phyloP scores from a whole-genome alignment of 2,888 invertebrate genomes.

The Nineta flava region DNA sequence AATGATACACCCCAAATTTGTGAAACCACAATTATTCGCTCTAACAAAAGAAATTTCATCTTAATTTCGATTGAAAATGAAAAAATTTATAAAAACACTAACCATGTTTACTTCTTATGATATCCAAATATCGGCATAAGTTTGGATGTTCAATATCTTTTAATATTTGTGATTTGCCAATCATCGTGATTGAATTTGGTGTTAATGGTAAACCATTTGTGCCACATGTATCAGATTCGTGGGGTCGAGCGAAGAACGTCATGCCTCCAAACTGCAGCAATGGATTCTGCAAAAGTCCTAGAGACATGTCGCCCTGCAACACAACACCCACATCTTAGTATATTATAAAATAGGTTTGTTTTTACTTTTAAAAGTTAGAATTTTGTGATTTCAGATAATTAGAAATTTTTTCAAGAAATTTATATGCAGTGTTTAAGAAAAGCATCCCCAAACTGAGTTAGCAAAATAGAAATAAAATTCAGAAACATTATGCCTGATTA shows the following conservation, averaged over 20 bases:
- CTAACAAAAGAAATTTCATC: constrained; percentile 26
- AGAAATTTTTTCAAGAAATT: neutral
- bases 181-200: constrained; percentile 88
- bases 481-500: too few species aligned
- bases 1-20: constrained; percentile 59
- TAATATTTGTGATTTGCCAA: constrained; percentile 73
- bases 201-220: constrained; percentile 92
- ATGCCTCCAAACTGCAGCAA: constrained; percentile 60
- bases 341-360: neutral
- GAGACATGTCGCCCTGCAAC: constrained; percentile 18
- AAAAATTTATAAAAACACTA: constrained; percentile 16
- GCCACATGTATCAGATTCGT: constrained; percentile 82
- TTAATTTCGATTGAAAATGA: constrained; percentile 1
- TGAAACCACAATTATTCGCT: constrained; percentile 66
- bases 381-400: too few species aligned
- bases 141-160: constrained; percentile 64
- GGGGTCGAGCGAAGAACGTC: constrained; percentile 82
- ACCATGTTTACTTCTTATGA: constrained; percentile 91
- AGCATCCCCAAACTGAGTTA: too few species aligned
- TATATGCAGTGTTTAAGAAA: too few species aligned
- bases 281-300: constrained; percentile 27
- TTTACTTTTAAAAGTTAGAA: too few species aligned
- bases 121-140: constrained; percentile 80
- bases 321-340: constrained; percentile 1
- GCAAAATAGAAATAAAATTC: too few species aligned